A percentile compares a stretch with the other conserved stretches of the same genome.
phyloP scores from a whole-genome alignment of 2,113 vertebrate species.

The Caranx ignobilis region DNA sequence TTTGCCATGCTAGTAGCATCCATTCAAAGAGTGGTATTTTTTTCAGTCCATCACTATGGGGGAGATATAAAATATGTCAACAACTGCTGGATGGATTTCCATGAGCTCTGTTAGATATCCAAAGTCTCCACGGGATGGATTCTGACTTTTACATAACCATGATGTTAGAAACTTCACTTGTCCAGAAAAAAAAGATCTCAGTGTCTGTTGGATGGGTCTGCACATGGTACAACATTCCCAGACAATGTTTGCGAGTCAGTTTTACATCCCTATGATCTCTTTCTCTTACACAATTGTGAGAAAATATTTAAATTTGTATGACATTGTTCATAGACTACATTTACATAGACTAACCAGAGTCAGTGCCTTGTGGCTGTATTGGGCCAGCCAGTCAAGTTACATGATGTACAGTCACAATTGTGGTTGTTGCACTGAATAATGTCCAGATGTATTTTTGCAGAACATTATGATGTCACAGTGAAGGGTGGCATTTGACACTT shows the following conservation, averaged over 20 bases:
- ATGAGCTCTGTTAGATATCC: not conserved
- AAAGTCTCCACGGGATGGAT: not conserved
- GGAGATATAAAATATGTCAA: slow-evolving; percentile 5
- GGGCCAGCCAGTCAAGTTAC: no score
- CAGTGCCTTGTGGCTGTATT: no score
- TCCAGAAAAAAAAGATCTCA: not conserved
- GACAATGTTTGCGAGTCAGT: not conserved
- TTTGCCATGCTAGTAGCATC: not conserved
- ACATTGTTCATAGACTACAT: not conserved
- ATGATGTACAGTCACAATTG: no score
- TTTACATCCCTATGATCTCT: not conserved
- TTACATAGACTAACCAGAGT: no score
- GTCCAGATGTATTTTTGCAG: no score
- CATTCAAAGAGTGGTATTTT: not conserved
- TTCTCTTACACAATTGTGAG: no score
- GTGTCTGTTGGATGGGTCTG: not conserved
- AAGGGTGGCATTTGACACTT: no score
- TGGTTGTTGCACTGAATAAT: no score
- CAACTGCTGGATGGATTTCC: not conserved
- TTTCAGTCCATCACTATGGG: not conserved
- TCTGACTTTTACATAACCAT: not conserved
- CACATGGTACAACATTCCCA: not conserved
- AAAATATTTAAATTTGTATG: not conserved
- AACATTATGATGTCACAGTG: no score
- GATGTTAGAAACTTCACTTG: not conserved